Percentiles rank a stretch among this genome's conserved stretches.
phyloP scores from a whole-genome alignment of 2,797 vertebrate genomes.

The Glyptemys insculpta region DNA sequence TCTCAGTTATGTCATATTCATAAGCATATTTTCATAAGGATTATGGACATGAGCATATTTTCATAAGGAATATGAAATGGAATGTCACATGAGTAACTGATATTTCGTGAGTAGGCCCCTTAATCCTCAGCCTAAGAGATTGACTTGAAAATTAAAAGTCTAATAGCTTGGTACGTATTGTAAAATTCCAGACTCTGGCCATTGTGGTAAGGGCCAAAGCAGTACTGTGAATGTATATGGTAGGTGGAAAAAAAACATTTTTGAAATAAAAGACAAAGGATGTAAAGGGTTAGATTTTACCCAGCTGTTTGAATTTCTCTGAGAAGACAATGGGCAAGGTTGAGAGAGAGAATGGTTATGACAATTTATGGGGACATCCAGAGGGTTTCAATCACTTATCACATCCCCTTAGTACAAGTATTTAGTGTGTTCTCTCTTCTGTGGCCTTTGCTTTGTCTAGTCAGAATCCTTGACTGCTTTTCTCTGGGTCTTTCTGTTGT shows the following conservation, averaged over 20 bases:
- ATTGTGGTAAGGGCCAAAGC: not conserved
- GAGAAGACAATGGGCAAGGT: not conserved
- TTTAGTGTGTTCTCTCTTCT: conserved; percentile 4
- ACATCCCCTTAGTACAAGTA: conserved; percentile 35
- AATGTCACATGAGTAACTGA: not conserved
- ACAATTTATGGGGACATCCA: conserved; percentile 46
- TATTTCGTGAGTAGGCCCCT: not conserved
- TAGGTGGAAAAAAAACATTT: not conserved
- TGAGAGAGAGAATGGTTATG: conserved; percentile 20
- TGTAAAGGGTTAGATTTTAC: conserved; percentile 22
- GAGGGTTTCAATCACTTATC: conserved; percentile 11
- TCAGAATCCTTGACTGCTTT: conserved; percentile 4
- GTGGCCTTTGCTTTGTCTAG: not conserved
- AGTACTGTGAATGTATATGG: not conserved
- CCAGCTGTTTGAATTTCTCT: conserved; percentile 29
- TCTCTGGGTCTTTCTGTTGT: not conserved
- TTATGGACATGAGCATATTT: no score
- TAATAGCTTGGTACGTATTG: not conserved
- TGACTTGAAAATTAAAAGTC: not conserved
- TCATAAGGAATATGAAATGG: no score
- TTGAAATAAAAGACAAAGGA: not conserved
- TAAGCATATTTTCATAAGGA: no score
- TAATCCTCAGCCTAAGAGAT: not conserved
- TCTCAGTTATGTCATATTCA: no score
- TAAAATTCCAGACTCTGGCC: not conserved